These are phyloP conservation scores for Micrasema minimum DNA, from an alignment of 1,140 invertebrate genomes.

Conservation along the genomic window DNA sequence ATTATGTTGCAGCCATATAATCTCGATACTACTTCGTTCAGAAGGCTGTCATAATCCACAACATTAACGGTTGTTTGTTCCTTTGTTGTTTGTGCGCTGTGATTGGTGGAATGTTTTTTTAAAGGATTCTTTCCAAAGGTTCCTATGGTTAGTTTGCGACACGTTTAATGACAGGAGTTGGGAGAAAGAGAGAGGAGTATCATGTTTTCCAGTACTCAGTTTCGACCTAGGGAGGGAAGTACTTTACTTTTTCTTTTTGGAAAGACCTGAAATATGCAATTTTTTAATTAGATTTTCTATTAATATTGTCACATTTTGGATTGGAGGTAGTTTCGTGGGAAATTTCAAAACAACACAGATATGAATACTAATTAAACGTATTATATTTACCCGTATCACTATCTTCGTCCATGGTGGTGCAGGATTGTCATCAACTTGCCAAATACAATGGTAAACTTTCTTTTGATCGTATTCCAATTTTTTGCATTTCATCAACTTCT, in stretches of 20 bases:
- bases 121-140: constrained; percentile 85
- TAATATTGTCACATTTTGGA: too few species aligned
- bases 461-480: constrained; percentile 69
- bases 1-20: constrained; percentile 80
- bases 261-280: constrained; percentile 65
- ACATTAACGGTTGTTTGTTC: constrained; percentile 64
- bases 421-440: constrained; percentile 68
- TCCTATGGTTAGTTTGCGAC: constrained; percentile 81
- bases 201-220: constrained; percentile 66
- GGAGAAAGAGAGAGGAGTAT: constrained; percentile 75
- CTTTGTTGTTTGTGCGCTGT: constrained; percentile 56
- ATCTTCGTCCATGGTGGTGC: constrained; percentile 70
- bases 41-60: constrained; percentile 70
- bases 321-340: too few species aligned
- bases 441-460: constrained; percentile 62
- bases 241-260: constrained; percentile 75
- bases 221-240: constrained; percentile 76
- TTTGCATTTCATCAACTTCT: constrained; percentile 70
- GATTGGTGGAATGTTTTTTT: constrained; percentile 78
- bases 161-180: constrained; percentile 83
- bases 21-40: constrained; percentile 76
- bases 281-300: too few species aligned
- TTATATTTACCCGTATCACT: constrained; percentile 66
- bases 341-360: not conserved
- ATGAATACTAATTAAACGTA: constrained; percentile 10